Base-by-base conservation (phyloP, 64 coral and sea anemone genomes). In the Pocillopora damicornis region DNA sequence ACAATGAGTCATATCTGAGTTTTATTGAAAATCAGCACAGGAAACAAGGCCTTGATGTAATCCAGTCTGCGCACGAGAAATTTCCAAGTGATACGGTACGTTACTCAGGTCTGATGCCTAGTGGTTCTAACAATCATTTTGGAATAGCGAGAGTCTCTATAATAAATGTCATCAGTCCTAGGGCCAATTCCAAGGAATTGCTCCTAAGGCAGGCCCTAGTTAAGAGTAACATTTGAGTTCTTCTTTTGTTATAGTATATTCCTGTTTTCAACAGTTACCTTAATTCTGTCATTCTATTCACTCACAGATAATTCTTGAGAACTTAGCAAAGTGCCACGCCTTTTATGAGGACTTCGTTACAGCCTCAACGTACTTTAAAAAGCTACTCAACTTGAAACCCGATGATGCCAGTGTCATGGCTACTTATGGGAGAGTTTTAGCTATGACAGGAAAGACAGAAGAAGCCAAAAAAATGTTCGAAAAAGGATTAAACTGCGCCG, bases 1-100 rank as follows among this genome's bases (percentile, higher is more conserved):
- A 96, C 77, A 96, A 96, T 76, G 59, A 78, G 78, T 91, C 91
- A 57, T 96, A 96, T 26, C 88, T 74, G n/a, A 86, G 76, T 60
- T 96, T 96, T 87, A 74, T 90, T 25, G 88, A 93, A 60, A 77
- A 61, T 15, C 80, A 96, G 4, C 83, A 93, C 26, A 89, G 87
- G 13, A 87, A 84, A 65, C 75, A 92, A 85, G 94, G 91, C 2
- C 59, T 96, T 17, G 60, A 62, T 20, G 73, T 96, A 51, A 42
- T 96, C 12, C 20, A 71, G 17, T 30, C 64, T 61, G 94, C 91
- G 26, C 83, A 90, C 22, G 78, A 87, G 66, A 96, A 90, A 42
- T 96, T 92, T 59, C 91, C 91, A 4, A 73, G 87, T 34, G 94
- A 96, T 56, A 78, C 61, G 68, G 94, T 96, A 86, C 36, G 89